A percentile compares a stretch with the other conserved stretches of the same genome.
Conservation (phyloP, 2,113 vertebrate species). For the Ovibos moschatus region DNA sequence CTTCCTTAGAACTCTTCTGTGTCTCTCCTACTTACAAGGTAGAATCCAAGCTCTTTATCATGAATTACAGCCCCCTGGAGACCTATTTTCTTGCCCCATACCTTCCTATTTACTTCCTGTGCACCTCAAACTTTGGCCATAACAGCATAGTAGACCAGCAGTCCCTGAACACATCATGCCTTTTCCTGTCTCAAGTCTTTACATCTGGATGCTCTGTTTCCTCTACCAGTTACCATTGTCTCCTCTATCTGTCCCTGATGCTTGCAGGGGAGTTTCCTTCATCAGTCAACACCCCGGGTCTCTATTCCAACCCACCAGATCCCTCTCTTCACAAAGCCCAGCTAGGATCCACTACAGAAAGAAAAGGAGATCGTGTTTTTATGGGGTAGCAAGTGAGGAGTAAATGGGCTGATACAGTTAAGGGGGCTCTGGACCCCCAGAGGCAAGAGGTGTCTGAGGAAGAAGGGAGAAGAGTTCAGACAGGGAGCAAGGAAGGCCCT, state of each 20-base stretch:
- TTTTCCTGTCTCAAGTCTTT: background rate
- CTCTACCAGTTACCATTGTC: background rate
- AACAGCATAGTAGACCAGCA: background rate
- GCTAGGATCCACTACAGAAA: background rate
- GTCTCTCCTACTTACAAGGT: background rate
- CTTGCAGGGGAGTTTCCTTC: background rate
- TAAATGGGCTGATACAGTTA: background rate
- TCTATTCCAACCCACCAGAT: background rate
- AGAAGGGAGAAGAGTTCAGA: background rate
- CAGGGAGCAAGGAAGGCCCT: background rate
- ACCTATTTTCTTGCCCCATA: background rate
- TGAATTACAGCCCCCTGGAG: background rate
- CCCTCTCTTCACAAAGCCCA: background rate
- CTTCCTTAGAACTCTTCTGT: background rate
- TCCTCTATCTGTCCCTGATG: background rate
- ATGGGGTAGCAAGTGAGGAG: background rate
- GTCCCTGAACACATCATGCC: background rate
- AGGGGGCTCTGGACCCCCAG: background rate
- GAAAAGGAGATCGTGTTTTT: background rate
- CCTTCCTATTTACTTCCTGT: background rate
- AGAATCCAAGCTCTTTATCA: background rate
- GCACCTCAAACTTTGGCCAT: background rate
- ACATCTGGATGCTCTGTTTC: background rate
- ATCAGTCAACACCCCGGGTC: background rate
- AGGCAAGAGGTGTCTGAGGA: background rate